These are phyloP conservation scores for Pituophis catenifer DNA, from an alignment of 2,113 vertebrate genomes.

Conservation along the genomic window DNA sequence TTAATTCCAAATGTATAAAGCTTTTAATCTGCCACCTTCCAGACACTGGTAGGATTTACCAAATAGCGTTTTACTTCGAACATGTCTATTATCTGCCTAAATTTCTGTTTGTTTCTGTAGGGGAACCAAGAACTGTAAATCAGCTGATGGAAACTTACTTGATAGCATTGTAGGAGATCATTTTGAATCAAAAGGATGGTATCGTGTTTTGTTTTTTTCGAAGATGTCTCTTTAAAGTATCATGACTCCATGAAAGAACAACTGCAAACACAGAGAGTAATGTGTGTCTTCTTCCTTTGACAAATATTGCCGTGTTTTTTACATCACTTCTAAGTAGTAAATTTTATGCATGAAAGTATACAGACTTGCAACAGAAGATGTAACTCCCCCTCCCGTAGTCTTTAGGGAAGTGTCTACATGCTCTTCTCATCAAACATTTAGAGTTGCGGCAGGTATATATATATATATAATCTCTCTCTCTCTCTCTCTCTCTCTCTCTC, in stretches of 20 bases:
- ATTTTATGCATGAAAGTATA: background rate
- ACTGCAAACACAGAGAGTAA: background rate
- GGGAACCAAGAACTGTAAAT: background rate
- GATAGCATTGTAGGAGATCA: background rate
- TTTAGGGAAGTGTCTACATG: background rate
- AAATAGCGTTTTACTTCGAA: background rate
- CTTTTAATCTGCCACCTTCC: background rate
- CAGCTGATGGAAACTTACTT: background rate
- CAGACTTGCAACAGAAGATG: background rate
- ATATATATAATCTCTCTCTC: no score
- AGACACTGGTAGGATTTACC: background rate
- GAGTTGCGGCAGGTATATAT: background rate
- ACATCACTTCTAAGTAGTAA: background rate
- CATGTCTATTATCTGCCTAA: background rate
- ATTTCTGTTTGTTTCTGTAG: background rate
- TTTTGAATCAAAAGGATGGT: background rate
- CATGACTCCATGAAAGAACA: background rate
- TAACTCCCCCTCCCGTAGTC: background rate
- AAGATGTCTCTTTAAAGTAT: background rate
- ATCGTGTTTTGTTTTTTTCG: background rate
- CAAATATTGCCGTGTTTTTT: background rate
- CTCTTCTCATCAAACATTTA: background rate
- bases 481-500: no score
- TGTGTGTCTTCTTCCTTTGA: background rate
- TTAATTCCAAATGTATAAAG: slow-evolving; percentile 25